Evolutionary conservation across 2,113 vertebrate genomes (phyloP), one percentile per base, ranked within the genome.

Genomic region (Copsychus sechellarum): DNA sequence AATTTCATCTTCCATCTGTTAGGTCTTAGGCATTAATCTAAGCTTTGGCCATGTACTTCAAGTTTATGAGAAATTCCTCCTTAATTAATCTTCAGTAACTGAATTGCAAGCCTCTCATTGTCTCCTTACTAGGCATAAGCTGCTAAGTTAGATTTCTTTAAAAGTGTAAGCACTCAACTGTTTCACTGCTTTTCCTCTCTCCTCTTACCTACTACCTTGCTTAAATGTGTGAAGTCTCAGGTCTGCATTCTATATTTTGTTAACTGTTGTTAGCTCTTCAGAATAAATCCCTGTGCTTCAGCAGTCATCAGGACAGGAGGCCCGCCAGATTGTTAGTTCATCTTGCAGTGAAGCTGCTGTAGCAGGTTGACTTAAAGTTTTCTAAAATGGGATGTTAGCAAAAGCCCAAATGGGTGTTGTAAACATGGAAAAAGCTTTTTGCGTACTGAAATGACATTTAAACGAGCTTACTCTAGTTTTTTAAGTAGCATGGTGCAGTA

Each of bases 391-490:
- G 20, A 28, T 61, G 20, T 33, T 88, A 67, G 19, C 16, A 83
- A 73, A 95, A 88, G 23, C 38, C 22, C 50, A 50, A 80, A 61
- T 61, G 34, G 43, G 7, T 82, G 6, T 45, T 76, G 22, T 81
- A 72, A 73, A n/a, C 50, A 11, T 43, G 33, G 71, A 62, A 83
- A 76, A 90, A 50, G 16, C 15, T 70, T 69, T 61, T 56, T 48
- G 28, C 50, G 31, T 45, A 47, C 73, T 86, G 69, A 88, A 69
- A 66, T 83, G 21, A 42, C 93, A 72, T 79, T 67, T 81, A 58
- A 94, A 66, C 0, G 7, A 60, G 42, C 34, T 50, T 91, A 40
- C 14, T 73, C 21, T 47, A 8, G 36, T 95, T 92, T 91, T 66
- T 11, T 6, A 65, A 65, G 81, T 71, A 81, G 21, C 9, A 8